Evolutionary conservation across 1,140 invertebrate species (phyloP).

Genomic region (Aphelinus certus): DNA sequence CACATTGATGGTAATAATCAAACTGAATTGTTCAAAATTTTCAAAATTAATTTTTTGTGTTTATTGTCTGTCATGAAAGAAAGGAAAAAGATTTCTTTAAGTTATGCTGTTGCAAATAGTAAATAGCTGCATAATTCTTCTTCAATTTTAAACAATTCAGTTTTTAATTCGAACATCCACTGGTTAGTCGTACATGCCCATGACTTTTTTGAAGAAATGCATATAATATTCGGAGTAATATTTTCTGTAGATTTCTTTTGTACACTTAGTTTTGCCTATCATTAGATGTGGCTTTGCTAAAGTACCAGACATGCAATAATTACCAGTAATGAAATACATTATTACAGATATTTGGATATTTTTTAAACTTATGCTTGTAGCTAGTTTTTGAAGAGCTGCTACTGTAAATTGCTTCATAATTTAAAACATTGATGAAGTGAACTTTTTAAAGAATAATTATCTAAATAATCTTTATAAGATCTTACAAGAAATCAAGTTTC

Average conservation of each 20-base stretch:
- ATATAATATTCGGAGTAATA: too few species aligned
- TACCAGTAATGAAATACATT: slow-evolving; percentile 12
- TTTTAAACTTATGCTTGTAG: not conserved
- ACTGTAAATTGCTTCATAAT: slow-evolving; percentile 7
- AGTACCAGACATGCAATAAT: slow-evolving; percentile 1
- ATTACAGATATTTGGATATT: slow-evolving; percentile 1
- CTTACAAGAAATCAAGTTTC: not conserved
- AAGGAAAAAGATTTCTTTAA: not conserved
- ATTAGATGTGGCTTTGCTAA: slow-evolving; percentile 16
- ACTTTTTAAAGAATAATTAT: not conserved
- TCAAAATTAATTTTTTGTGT: not conserved
- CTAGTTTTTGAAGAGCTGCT: not conserved
- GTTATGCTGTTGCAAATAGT: not conserved
- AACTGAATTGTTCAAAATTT: slow-evolving; percentile 15
- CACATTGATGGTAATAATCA: too few species aligned
- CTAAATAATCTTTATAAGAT: not conserved
- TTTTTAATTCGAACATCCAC: not conserved
- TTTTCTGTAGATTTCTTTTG: not conserved
- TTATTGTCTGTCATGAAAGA: slow-evolving; percentile 4
- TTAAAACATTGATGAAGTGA: not conserved
- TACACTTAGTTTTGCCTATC: not conserved
- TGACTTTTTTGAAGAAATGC: slow-evolving; percentile 11
- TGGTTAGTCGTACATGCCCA: slow-evolving; percentile 5
- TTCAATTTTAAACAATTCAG: slow-evolving; percentile 23
- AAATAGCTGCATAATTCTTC: slow-evolving; percentile 1